Conservation (phyloP, 30 jellyfish, hydroid and myxozoan genomes). For the Aurelia aurita region DNA sequence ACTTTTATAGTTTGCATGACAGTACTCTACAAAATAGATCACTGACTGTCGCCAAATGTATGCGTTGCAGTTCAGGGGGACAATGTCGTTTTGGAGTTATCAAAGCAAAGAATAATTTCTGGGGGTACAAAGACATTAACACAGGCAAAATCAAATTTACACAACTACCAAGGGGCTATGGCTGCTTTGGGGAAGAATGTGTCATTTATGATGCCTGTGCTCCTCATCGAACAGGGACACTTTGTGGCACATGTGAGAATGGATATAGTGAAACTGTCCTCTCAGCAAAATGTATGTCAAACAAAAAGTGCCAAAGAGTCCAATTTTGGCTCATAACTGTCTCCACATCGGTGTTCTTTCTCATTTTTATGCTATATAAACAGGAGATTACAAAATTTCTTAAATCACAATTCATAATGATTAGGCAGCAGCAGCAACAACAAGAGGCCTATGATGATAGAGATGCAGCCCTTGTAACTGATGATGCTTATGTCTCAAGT, state of each 20-base stretch:
- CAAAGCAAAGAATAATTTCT: neutral
- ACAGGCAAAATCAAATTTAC: neutral
- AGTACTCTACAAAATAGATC: neutral
- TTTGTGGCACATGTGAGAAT: neutral
- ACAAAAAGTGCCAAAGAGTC: neutral
- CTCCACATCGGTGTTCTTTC: neutral
- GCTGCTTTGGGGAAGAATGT: neutral
- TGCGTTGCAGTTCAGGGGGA: neutral
- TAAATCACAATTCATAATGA: neutral
- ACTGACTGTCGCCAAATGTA: neutral
- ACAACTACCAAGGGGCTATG: constrained; percentile 8
- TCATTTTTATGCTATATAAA: neutral
- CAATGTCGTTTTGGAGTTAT: neutral
- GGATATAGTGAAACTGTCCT: neutral
- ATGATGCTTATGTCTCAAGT: no score
- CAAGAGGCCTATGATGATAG: no score
- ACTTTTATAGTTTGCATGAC: neutral
- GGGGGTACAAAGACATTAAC: neutral
- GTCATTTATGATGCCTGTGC: neutral
- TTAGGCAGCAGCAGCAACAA: no score
- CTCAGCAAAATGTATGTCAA: neutral
- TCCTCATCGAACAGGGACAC: neutral
- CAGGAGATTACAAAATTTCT: neutral
- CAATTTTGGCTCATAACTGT: neutral
- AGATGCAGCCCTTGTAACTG: no score